These are phyloP conservation scores for Megalurothrips usitatus DNA, from an alignment of 2,888 invertebrate genomes.

Conservation along the genomic window DNA sequence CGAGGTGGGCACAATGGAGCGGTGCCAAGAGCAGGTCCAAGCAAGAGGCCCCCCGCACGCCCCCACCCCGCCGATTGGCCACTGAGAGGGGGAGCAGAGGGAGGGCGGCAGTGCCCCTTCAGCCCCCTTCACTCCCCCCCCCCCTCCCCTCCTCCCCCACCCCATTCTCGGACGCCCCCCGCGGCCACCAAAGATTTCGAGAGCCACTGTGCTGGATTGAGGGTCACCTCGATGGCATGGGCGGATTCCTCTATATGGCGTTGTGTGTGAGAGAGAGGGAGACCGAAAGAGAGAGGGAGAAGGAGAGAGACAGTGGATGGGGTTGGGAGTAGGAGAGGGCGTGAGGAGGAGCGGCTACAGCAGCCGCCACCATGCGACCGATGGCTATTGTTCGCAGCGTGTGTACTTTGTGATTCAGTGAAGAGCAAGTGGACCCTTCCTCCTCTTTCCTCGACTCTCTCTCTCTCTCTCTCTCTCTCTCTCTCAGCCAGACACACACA, in stretches of 20 bases:
- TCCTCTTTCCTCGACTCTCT: too few relatives aligned
- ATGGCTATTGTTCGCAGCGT: neutral
- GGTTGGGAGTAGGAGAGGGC: too few relatives aligned
- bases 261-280: neutral
- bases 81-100: neutral
- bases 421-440: neutral
- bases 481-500: neutral
- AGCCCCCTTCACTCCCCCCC: neutral
- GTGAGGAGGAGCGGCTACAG: neutral
- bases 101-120: neutral
- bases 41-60: neutral
- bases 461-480: neutral
- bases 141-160: too few relatives aligned
- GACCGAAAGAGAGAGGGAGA: too few relatives aligned
- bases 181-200: conserved; percentile 14
- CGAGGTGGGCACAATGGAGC: neutral
- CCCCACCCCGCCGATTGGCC: neutral
- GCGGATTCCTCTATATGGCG: neutral
- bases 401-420: conserved; percentile 21
- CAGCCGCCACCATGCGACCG: neutral
- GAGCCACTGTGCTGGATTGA: neutral
- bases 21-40: conserved; percentile 4
- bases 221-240: neutral
- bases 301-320: too few relatives aligned
- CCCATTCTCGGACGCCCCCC: neutral